phyloP scores from a whole-genome alignment of 2,888 invertebrate genomes.

The Sicus ferrugineus region DNA sequence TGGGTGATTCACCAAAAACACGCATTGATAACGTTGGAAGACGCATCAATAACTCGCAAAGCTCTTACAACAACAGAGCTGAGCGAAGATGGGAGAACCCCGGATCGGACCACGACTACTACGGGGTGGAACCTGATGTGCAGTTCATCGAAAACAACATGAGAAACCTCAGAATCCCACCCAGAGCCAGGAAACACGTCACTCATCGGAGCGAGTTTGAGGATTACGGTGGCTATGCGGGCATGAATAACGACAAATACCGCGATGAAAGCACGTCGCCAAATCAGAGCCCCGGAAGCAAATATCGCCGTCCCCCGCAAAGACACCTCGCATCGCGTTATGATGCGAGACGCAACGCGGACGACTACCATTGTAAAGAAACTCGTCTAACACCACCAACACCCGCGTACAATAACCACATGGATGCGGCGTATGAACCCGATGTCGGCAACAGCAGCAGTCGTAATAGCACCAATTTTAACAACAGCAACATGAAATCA shows the following conservation, averaged over 20 bases:
- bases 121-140: slow-evolving; percentile 22
- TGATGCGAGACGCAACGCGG: slow-evolving; percentile 7
- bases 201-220: slow-evolving; percentile 49
- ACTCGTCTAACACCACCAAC: slow-evolving; percentile 44
- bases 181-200: slow-evolving; percentile 50
- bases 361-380: slow-evolving; percentile 49
- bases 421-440: no score
- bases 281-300: no score
- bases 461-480: slow-evolving; percentile 28
- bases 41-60: no score
- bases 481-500: slow-evolving; percentile 34
- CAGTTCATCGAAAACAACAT: slow-evolving; percentile 47
- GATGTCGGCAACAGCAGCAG: slow-evolving; percentile 30
- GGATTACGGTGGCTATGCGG: slow-evolving; percentile 25
- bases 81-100: background rate
- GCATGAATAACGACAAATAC: slow-evolving; percentile 35
- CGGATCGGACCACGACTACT: slow-evolving; percentile 2
- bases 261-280: slow-evolving; percentile 1
- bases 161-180: slow-evolving; percentile 46
- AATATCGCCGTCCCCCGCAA: slow-evolving; percentile 25
- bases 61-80: background rate
- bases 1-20: background rate
- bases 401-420: slow-evolving; percentile 16
- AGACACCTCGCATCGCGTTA: background rate
- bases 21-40: no score